phyloP scores from a whole-genome alignment of 2,888 invertebrate genomes.

The Liposcelis brunnea region DNA sequence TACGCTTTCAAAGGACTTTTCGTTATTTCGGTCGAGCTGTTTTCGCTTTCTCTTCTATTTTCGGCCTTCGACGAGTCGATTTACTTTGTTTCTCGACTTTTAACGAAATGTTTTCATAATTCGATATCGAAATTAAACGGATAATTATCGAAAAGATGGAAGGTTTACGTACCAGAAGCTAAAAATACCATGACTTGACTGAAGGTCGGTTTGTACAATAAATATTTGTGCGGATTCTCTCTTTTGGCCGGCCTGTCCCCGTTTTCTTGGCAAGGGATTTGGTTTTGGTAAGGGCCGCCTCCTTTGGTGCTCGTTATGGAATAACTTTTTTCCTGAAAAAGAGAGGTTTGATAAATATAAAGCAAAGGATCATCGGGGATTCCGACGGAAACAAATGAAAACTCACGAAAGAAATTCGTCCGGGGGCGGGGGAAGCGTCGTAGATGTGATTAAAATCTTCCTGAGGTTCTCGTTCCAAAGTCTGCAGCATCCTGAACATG shows the following conservation, averaged over 20 bases:
- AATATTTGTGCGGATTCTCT: constrained; percentile 92
- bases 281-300: constrained; percentile 31
- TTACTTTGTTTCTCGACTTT: no score
- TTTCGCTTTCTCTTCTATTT: no score
- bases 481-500: constrained; percentile 95
- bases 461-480: constrained; percentile 79
- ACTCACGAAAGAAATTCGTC: constrained; percentile 43
- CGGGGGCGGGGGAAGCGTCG: constrained; percentile 52
- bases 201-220: constrained; percentile 87
- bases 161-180: constrained; percentile 36
- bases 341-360: constrained; percentile 1
- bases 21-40: no score
- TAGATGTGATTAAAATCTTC: constrained; percentile 59
- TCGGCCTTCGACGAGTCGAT: no score
- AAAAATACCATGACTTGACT: constrained; percentile 87
- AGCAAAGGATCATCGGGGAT: neutral
- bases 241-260: constrained; percentile 49
- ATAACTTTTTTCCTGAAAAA: constrained; percentile 23
- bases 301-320: constrained; percentile 21
- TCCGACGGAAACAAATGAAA: constrained; percentile 20
- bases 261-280: constrained; percentile 37
- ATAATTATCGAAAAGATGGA: no score
- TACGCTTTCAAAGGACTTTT: no score
- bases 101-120: no score
- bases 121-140: no score